Base-by-base conservation (phyloP, 1,140 invertebrate genomes). In the Tachypleus tridentatus region DNA sequence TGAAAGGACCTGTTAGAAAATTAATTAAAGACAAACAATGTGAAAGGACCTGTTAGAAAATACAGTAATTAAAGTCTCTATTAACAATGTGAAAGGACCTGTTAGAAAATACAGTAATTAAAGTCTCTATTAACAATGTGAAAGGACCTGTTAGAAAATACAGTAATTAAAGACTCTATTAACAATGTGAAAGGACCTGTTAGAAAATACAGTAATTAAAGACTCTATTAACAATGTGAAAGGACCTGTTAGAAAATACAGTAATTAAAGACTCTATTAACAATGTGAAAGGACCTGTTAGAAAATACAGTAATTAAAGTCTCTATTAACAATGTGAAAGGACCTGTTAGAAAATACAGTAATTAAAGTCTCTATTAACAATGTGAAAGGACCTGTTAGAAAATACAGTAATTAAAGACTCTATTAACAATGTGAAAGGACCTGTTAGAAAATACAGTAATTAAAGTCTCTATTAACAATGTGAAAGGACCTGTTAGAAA, bases 361-460 rank as follows among this genome's bases (percentile, higher is more conserved):
- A 0, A 29, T 29, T 29, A 29, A 29, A 29, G 29, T n/a, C n/a
- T n/a, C n/a, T n/a, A n/a, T n/a, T n/a, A n/a, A n/a, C n/a, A n/a
- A n/a, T 0, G 78, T 79, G 69, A 73, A 77, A 3, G 76, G 66
- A 10, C 62, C 64, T 66, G 11, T 5, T 57, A 29, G n/a, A 5
- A 9, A 62, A 57, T 29, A 29, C 29, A 29, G 2, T 29, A 0
- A 29, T 29, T 29, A 29, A 29, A 29, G 29, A n/a, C n/a, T n/a
- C n/a, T n/a, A n/a, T n/a, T n/a, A n/a, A n/a, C n/a, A n/a, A n/a
- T 0, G 78, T 79, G 69, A 73, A 77, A 3, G 76, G 66, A 10
- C 62, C 64, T 66, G 11, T 5, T 57, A 29, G n/a, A 5, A 9
- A 62, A 57, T 29, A 29, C 29, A 29, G 2, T 29, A 0, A 29